phyloP scores from a whole-genome alignment of 2,797 vertebrate genomes.

The Tokudaia tokunoshimensis region DNA sequence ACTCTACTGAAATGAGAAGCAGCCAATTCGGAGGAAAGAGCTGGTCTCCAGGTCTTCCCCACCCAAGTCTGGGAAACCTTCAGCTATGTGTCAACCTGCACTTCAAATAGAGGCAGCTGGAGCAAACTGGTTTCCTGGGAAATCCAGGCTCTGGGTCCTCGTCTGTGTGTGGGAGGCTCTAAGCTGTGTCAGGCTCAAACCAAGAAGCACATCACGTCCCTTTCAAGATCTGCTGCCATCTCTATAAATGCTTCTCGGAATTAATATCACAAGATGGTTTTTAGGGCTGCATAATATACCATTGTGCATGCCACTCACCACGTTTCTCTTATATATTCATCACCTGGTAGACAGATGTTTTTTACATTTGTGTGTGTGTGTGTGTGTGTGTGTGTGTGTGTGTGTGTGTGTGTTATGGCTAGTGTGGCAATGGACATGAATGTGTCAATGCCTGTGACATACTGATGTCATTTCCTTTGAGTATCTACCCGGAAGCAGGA shows the following conservation, averaged over 20 bases:
- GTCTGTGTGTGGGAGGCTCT: not conserved
- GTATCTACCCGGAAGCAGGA: not conserved
- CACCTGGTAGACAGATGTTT: not conserved
- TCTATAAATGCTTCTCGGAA: not conserved
- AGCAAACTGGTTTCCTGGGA: conserved; percentile 48
- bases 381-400: not conserved
- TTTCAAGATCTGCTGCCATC: not conserved
- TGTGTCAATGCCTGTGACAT: not conserved
- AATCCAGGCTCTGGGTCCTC: not conserved
- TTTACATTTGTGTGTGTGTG: not conserved
- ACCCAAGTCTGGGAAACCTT: conserved; percentile 10
- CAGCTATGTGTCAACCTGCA: conserved; percentile 57
- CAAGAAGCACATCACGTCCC: not conserved
- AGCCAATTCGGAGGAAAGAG: not conserved
- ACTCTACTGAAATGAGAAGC: not conserved
- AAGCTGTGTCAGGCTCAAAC: not conserved
- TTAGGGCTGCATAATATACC: not conserved
- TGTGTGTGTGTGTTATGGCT: not conserved
- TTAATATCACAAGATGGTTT: not conserved
- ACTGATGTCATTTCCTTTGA: not conserved
- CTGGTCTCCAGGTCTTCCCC: not conserved
- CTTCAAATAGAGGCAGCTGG: not conserved
- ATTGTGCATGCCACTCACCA: not conserved
- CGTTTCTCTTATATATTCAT: not conserved
- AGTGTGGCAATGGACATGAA: no score